These are phyloP conservation scores for Oscheius sp. DNA, from an alignment of 2,888 invertebrate species.

Conservation along the genomic window DNA sequence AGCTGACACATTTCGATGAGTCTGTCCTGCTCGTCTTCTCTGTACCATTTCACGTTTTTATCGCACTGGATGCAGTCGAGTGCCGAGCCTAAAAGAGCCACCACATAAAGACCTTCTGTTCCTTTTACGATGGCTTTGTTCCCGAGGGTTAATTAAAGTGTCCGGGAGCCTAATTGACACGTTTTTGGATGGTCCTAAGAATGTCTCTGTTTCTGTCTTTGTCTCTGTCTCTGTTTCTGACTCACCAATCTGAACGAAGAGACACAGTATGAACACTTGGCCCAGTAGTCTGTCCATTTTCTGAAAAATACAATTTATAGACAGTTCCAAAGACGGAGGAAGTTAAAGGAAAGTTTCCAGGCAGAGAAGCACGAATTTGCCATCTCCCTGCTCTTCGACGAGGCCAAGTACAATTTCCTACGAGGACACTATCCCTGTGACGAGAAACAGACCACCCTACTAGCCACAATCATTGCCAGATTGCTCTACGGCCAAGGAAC, in stretches of 20 bases:
- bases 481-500: constrained; percentile 27
- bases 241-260: too few relatives aligned
- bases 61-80: constrained; percentile 69
- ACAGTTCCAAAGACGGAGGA: not conserved
- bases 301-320: not conserved
- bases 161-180: too few relatives aligned
- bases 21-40: constrained; percentile 63
- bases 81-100: constrained; percentile 23
- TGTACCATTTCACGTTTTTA: constrained; percentile 59
- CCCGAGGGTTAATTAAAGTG: too few relatives aligned
- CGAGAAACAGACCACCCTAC: constrained; percentile 17
- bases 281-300: not conserved
- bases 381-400: constrained; percentile 25
- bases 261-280: not conserved
- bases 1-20: constrained; percentile 60
- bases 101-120: too few relatives aligned
- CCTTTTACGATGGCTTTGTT: too few relatives aligned
- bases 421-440: constrained; percentile 27
- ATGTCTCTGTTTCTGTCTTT: too few relatives aligned
- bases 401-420: constrained; percentile 30
- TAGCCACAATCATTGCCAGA: constrained; percentile 16
- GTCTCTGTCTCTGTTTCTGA: too few relatives aligned
- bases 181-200: too few relatives aligned
- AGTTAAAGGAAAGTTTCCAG: constrained; percentile 23
- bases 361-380: constrained; percentile 22